phyloP scores from a whole-genome alignment of 2,797 vertebrate genomes.

The Euphonia xanthogaster region DNA sequence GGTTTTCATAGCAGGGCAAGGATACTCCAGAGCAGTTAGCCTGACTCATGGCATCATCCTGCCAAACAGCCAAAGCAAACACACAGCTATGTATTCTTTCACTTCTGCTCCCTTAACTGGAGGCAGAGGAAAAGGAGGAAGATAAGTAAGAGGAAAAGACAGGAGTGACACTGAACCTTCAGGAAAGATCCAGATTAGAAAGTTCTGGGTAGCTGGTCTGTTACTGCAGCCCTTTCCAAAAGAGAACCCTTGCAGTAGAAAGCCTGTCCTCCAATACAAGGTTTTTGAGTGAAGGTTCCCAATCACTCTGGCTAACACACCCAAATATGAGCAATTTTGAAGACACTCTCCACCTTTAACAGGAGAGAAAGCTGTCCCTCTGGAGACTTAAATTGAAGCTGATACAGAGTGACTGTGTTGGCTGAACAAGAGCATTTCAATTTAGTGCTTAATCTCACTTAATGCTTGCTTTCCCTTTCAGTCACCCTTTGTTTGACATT shows the following conservation, averaged over 20 bases:
- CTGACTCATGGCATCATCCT: background rate
- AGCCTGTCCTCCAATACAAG: background rate
- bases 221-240: background rate
- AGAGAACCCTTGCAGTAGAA: background rate
- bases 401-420: background rate
- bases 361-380: background rate
- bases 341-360: background rate
- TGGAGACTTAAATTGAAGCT: background rate
- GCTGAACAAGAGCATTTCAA: constrained; percentile 3
- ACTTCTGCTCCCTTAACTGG: background rate
- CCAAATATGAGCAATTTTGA: background rate
- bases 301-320: background rate
- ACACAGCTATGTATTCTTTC: background rate
- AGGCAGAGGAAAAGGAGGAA: background rate
- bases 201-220: background rate
- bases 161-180: background rate
- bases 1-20: background rate
- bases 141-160: background rate
- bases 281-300: background rate
- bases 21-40: background rate
- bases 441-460: constrained; percentile 22
- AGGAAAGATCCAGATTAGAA: background rate
- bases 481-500: constrained; percentile 22
- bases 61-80: background rate
- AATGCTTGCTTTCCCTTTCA: constrained; percentile 38